Conservation (phyloP, 2,113 vertebrate genomes). For the Hippocampus comes region DNA sequence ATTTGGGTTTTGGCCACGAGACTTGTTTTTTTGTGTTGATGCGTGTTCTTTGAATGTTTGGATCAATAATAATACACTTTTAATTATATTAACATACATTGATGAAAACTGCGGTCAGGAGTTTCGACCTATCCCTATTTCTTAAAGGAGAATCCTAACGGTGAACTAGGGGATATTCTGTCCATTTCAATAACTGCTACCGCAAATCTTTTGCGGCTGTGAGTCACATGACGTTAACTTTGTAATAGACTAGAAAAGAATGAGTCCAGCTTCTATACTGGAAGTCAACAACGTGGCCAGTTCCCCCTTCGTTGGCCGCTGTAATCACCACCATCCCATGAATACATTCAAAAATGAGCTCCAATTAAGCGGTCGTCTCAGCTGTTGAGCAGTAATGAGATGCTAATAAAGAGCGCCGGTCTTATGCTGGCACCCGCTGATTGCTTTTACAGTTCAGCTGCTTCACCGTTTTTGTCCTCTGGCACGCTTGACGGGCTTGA, state of each 20-base stretch:
- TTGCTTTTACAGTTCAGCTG: constrained; percentile 41
- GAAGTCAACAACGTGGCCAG: background rate
- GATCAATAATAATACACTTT: background rate
- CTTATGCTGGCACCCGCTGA: constrained; percentile 32
- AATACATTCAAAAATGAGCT: constrained; percentile 46
- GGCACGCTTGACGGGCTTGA: constrained; percentile 17
- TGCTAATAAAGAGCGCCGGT: constrained; percentile 49
- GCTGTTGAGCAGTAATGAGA: constrained; percentile 49
- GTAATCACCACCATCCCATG: constrained; percentile 37
- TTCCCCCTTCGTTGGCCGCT: constrained; percentile 4
- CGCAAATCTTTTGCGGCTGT: background rate
- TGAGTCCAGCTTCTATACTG: background rate
- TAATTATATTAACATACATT: background rate
- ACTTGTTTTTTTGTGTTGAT: too few relatives aligned
- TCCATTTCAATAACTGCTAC: background rate
- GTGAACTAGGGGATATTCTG: background rate
- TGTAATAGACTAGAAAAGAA: background rate
- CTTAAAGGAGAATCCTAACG: background rate
- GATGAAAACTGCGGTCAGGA: background rate
- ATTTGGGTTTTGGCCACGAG: background rate
- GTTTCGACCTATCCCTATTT: background rate
- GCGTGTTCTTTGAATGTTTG: background rate
- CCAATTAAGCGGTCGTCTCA: constrained; percentile 48
- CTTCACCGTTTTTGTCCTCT: constrained; percentile 19
- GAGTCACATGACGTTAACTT: background rate